Evolutionary conservation across 2,113 vertebrate species (phyloP).

Genomic region (Apaloderma vittatum): DNA sequence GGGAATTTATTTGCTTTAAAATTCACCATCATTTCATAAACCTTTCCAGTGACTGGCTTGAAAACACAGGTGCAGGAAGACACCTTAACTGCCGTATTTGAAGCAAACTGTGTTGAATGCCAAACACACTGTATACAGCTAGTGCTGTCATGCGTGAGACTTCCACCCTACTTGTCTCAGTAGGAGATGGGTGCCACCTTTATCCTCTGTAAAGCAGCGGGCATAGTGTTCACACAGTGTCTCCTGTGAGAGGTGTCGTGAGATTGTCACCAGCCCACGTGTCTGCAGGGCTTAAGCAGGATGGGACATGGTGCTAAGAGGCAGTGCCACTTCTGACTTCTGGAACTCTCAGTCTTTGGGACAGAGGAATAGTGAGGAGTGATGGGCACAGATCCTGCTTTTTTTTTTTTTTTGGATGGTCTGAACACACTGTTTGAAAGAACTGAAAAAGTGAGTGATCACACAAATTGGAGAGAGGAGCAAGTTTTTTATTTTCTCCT

Average conservation of each 20-base stretch:
- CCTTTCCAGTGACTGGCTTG: not conserved
- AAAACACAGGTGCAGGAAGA: not conserved
- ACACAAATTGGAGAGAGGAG: not conserved
- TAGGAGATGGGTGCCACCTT: not conserved
- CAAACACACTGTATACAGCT: not conserved
- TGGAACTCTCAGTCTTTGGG: not conserved
- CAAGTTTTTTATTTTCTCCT: not conserved
- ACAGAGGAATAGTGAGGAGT: not conserved
- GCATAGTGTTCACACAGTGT: not conserved
- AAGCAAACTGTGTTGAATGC: not conserved
- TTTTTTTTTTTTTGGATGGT: not conserved
- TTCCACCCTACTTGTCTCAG: not conserved
- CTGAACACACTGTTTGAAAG: not conserved
- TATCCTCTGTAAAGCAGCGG: not conserved
- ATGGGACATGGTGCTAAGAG: not conserved
- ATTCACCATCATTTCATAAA: not conserved
- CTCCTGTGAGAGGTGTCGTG: not conserved
- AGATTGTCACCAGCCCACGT: rapidly evolving
- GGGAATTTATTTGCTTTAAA: not conserved
- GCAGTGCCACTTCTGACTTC: too few species aligned
- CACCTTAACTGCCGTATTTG: not conserved
- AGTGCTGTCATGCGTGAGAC: not conserved
- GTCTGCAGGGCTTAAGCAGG: not conserved
- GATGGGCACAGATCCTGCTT: not conserved
- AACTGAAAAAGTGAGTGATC: not conserved